A percentile compares a stretch with the other conserved stretches of the same genome.
Evolutionary conservation across 2,888 invertebrate genomes (phyloP).

Genomic region (Oxycera nigricornis): DNA sequence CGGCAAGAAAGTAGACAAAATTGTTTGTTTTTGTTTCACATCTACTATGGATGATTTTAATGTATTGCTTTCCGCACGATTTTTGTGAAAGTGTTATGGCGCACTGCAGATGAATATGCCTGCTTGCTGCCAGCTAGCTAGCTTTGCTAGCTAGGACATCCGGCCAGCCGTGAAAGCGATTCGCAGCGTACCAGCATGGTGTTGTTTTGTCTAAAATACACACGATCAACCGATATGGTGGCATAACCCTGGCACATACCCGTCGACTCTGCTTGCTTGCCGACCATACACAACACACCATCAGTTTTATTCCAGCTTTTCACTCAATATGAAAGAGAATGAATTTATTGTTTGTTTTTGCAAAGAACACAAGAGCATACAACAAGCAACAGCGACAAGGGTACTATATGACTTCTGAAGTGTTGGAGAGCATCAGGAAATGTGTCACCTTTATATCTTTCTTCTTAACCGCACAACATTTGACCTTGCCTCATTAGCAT

Average conservation of each 20-base stretch:
- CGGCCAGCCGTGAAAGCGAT: background rate
- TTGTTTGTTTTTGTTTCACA: background rate
- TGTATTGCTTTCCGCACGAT: slow-evolving; percentile 10
- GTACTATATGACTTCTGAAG: no score
- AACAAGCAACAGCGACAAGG: no score
- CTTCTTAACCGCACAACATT: background rate
- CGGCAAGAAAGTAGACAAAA: no score
- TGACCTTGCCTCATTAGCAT: slow-evolving; percentile 34
- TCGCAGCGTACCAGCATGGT: background rate
- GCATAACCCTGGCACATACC: no score
- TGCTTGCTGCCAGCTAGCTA: background rate
- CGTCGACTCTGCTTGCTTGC: no score
- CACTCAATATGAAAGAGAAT: no score
- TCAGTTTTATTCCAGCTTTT: no score
- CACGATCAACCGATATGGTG: background rate
- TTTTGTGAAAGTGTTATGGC: slow-evolving; percentile 28
- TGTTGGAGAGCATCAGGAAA: no score
- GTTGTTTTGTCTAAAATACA: background rate
- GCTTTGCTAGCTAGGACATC: background rate
- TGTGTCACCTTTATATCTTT: background rate
- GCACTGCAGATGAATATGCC: slow-evolving; percentile 27
- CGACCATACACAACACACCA: no score
- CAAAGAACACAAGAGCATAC: no score
- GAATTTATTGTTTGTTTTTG: no score
- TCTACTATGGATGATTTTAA: slow-evolving; percentile 7